Base-by-base conservation (phyloP, 2,113 vertebrate genomes). In the Hystrix cristata region DNA sequence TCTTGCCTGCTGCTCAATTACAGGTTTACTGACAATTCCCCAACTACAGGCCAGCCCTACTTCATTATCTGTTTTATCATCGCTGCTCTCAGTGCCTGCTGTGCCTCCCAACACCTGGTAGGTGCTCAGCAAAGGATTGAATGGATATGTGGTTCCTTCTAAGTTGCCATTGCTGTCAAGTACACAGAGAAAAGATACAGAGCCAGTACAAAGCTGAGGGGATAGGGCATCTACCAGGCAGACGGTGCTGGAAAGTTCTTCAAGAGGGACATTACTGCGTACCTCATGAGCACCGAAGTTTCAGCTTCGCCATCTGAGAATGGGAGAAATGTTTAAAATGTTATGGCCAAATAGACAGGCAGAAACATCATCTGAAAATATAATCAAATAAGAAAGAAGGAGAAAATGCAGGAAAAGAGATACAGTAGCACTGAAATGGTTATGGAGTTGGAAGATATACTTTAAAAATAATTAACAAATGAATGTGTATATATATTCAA, bases 351-450 rank as follows among this genome's bases (percentile, higher is more conserved):
- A 85, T 91, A 57, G 6, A 87, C 3, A 5, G 19, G 7, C 38
- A 74, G 3, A 92, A 67, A 90, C 82, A 67, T 53, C 2, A 57
- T 57, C 72, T 88, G 51, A 23, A 92, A 95, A 87, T 57, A 65
- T 5, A 76, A 64, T 76, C 62, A 92, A 90, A 72, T 51, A 14
- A 8, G 38, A 80, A 38, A 80, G 9, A 90, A 91, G 29, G 10
- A 69, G 18, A 92, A 48, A 92, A 57, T 91, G 31, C 82, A 90
- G 3, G 48, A n/a, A 72, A 95, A 53, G 31, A n/a, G 5, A 94
- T 18, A 71, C 34, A 3, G 0, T 69, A 57, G 59, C 84, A 51
- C 25, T 90, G 27, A 97, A 82, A 83, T 94, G 11, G 46, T 78
- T 57, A 74, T 71, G 71, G 21, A 53, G 0, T 94, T 95, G 27